Evolutionary conservation across 2,888 invertebrate species (phyloP), one percentile per base, ranked within the genome.

Genomic region (Sinhomidia bicolor): DNA sequence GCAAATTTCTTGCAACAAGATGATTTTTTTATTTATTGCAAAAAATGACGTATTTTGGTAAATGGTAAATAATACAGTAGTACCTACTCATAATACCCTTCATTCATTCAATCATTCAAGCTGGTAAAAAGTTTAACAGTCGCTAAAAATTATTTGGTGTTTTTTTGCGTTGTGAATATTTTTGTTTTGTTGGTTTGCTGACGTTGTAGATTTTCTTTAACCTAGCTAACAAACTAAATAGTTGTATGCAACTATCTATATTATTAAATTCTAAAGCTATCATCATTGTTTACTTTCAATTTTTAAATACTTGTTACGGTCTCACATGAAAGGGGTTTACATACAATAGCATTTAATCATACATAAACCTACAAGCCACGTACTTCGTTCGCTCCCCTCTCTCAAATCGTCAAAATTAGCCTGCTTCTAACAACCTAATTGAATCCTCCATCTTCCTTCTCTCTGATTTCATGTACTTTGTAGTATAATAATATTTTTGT

Each of bases 401-500:
- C 26, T 41, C n/a, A n/a, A n/a, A n/a, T n/a, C n/a, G n/a, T n/a
- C n/a, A n/a, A n/a, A n/a, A n/a, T n/a, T n/a, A n/a, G n/a, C n/a
- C n/a, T n/a, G n/a, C n/a, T n/a, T n/a, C n/a, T n/a, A n/a, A n/a
- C n/a, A n/a, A n/a, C n/a, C n/a, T n/a, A n/a, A n/a, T n/a, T n/a
- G n/a, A n/a, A n/a, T n/a, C n/a, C n/a, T n/a, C 10, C 36, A 68
- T 68, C 32, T 23, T 26, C 26, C 26, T 29, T 9, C 12, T 23
- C 60, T 79, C 36, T 47, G 14, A n/a, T n/a, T n/a, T n/a, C n/a
- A 47, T 14, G 36, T 83, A 74, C 57, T 84, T 84, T 83, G 76
- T 84, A 76, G n/a, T n/a, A n/a, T n/a, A n/a, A n/a, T 83, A 71
- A 47, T 71, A 71, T 84, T 84, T 76, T 84, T 84, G 74, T 84